phyloP scores from a whole-genome alignment of 1,140 invertebrate species.

The Cecropterus lyciades region DNA sequence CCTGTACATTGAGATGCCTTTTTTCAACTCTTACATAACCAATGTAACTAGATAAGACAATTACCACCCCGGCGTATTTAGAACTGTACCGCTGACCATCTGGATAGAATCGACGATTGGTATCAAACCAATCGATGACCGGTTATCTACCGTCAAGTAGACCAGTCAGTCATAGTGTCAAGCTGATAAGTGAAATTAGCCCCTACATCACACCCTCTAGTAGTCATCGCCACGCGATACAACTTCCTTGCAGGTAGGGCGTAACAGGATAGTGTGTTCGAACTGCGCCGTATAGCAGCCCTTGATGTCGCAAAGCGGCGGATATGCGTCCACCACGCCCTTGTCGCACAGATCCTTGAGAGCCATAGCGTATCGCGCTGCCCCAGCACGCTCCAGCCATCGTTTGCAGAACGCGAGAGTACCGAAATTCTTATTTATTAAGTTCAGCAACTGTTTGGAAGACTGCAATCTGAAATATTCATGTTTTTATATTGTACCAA shows the following conservation, averaged over 20 bases:
- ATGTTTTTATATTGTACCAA: no score
- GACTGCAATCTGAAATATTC: conserved; percentile 89
- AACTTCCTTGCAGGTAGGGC: conserved; percentile 99
- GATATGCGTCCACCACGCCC: conserved; percentile 97
- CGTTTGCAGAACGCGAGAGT: conserved; percentile 99
- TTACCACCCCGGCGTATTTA: no score
- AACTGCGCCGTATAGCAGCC: conserved; percentile 99
- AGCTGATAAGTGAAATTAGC: conserved; percentile 30
- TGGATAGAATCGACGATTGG: no score
- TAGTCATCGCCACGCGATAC: conserved; percentile 98
- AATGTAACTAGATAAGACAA: neutral
- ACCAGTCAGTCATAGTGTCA: neutral
- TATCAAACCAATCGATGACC: no score
- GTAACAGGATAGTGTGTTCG: conserved; percentile 98
- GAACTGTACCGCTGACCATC: no score
- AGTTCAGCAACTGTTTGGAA: conserved; percentile 96
- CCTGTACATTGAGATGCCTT: neutral
- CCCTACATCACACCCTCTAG: conserved; percentile 77
- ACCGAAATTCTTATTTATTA: conserved; percentile 99
- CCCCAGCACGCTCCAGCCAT: conserved; percentile 98
- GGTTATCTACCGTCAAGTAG: no score
- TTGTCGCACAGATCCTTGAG: conserved; percentile 99
- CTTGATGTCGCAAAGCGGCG: conserved; percentile 98
- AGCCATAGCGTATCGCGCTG: conserved; percentile 99
- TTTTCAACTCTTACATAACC: neutral